These are phyloP conservation scores for Schizothorax lantsangensis DNA, from an alignment of 2,797 vertebrate species.

Conservation along the genomic window DNA sequence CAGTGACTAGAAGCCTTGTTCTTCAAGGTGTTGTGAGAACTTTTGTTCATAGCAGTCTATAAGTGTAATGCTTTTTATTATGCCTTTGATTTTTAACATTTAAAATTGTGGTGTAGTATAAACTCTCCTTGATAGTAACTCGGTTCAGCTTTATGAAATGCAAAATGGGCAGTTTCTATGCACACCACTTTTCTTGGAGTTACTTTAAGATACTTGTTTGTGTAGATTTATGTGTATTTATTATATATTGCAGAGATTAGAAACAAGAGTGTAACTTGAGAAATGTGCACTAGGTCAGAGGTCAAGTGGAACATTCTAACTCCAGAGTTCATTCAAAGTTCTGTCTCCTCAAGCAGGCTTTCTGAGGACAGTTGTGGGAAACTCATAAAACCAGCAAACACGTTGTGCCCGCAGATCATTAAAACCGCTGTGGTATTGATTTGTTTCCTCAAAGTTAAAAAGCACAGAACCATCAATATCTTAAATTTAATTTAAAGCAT, in stretches of 20 bases:
- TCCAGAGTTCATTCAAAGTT: slow-evolving; percentile 38
- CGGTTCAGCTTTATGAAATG: background rate
- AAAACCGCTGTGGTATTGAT: slow-evolving; percentile 51
- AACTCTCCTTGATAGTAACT: background rate
- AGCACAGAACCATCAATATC: slow-evolving; percentile 54
- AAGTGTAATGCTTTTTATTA: background rate
- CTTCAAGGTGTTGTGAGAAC: background rate
- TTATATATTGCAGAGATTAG: background rate
- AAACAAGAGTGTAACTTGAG: slow-evolving; percentile 44
- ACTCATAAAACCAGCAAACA: slow-evolving; percentile 28
- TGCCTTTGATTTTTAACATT: slow-evolving; percentile 8
- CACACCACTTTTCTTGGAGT: background rate
- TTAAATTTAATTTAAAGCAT: slow-evolving; percentile 50
- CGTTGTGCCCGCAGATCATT: slow-evolving; percentile 15
- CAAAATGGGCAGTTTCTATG: background rate
- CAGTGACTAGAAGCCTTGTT: slow-evolving; percentile 33
- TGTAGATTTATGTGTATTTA: background rate
- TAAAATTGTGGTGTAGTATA: slow-evolving; percentile 4
- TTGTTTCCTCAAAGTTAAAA: slow-evolving; percentile 37
- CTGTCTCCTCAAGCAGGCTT: slow-evolving; percentile 23
- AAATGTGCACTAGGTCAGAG: slow-evolving; percentile 2
- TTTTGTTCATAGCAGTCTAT: slow-evolving; percentile 21
- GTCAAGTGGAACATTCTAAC: slow-evolving; percentile 18
- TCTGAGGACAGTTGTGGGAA: slow-evolving; percentile 19
- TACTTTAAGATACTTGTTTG: background rate